Percentiles rank a stretch among this genome's conserved stretches.
Evolutionary conservation across 2,113 vertebrate genomes (phyloP).

Genomic region (Dipodomys ordii): DNA sequence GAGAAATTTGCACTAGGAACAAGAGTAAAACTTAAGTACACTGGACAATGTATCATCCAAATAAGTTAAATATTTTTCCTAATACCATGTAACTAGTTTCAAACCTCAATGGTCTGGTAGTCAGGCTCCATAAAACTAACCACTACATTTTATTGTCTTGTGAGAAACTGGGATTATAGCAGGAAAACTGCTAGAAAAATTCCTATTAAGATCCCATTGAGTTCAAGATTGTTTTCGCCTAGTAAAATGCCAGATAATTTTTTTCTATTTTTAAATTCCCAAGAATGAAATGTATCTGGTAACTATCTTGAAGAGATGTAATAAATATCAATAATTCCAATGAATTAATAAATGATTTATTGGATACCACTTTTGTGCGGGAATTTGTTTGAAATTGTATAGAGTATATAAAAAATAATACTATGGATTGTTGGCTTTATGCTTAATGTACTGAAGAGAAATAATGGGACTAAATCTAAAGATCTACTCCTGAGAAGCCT

Average conservation of each 20-base stretch:
- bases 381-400: neutral
- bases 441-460: neutral
- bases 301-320: neutral
- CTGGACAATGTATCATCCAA: neutral
- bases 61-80: neutral
- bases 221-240: neutral
- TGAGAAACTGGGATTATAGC: neutral
- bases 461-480: neutral
- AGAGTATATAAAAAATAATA: neutral
- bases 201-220: neutral
- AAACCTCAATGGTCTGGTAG: neutral
- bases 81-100: neutral
- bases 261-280: neutral
- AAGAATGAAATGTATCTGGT: neutral
- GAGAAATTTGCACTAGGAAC: too few relatives aligned
- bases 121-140: neutral
- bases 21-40: too few relatives aligned
- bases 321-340: neutral
- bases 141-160: neutral
- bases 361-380: neutral
- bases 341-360: neutral
- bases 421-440: neutral
- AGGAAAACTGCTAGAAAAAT: neutral
- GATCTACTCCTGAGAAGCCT: neutral
- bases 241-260: neutral